phyloP scores from a whole-genome alignment of 2,888 invertebrate species.

The Xylota segnis region DNA sequence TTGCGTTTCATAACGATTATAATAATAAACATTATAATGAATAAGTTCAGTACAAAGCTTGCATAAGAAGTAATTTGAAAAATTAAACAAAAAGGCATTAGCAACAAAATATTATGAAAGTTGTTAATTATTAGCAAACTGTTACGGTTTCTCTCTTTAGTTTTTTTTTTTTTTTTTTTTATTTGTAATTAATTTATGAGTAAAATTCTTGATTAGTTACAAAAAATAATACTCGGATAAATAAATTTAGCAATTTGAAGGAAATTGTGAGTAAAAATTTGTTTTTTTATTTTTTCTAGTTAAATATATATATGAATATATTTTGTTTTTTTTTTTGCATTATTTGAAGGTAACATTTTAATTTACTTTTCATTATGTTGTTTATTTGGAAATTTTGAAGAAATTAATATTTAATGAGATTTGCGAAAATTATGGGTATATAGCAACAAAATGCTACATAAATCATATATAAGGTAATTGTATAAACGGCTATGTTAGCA shows the following conservation, averaged over 20 bases:
- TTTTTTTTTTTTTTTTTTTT: constrained; percentile 25
- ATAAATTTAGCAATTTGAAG: constrained; percentile 38
- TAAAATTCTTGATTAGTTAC: constrained; percentile 33
- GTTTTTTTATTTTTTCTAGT: constrained; percentile 2
- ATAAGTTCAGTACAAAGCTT: constrained; percentile 70
- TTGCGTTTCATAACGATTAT: constrained; percentile 56
- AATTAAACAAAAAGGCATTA: constrained; percentile 66
- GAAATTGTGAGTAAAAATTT: constrained; percentile 40
- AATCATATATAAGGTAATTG: constrained; percentile 48
- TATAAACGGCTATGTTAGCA: constrained; percentile 67
- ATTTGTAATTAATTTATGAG: constrained; percentile 24
- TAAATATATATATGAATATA: too few species aligned
- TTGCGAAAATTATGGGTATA: constrained; percentile 70
- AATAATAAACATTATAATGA: constrained; percentile 59
- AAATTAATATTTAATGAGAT: constrained; percentile 69
- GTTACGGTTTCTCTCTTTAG: constrained; percentile 55
- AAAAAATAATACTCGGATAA: constrained; percentile 25
- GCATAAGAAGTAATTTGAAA: constrained; percentile 60
- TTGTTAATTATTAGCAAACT: constrained; percentile 67
- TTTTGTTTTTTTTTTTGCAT: constrained; percentile 35
- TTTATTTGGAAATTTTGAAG: constrained; percentile 43
- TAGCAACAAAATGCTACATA: constrained; percentile 74
- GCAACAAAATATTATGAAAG: constrained; percentile 61
- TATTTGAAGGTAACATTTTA: constrained; percentile 51
- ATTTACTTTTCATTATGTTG: constrained; percentile 31